These are phyloP conservation scores for Sminthurinus aureus DNA, from an alignment of 2,888 invertebrate species.

Conservation along the genomic window DNA sequence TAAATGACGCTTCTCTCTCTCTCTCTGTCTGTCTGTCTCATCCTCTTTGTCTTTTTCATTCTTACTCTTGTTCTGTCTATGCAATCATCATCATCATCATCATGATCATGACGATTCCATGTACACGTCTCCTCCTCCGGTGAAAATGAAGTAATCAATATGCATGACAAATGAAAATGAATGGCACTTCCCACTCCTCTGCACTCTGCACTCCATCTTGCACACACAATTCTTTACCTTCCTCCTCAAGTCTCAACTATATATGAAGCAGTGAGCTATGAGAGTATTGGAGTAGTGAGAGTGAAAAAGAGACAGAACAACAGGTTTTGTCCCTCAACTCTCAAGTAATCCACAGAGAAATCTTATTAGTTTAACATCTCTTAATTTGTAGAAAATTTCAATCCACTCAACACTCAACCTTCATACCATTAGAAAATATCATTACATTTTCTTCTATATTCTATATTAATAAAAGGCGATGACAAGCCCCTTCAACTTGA, in stretches of 20 bases:
- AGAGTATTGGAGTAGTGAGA: neutral
- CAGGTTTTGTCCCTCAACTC: slow-evolving; percentile 7
- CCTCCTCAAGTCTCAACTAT: neutral
- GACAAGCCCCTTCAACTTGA: too few relatives aligned
- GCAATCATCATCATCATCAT: too few relatives aligned
- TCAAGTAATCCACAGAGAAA: slow-evolving; percentile 20
- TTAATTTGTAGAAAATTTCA: slow-evolving; percentile 28
- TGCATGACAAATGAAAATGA: slow-evolving; percentile 31
- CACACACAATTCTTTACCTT: neutral
- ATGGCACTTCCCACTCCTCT: slow-evolving; percentile 23
- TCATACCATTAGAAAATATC: neutral
- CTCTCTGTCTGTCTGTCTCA: neutral
- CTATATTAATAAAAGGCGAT: too few relatives aligned
- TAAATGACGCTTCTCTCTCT: neutral
- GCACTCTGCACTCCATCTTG: slow-evolving; percentile 2
- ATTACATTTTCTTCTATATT: neutral
- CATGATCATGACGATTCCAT: too few relatives aligned
- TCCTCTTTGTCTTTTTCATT: neutral
- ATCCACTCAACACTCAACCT: slow-evolving; percentile 20
- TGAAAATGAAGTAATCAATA: slow-evolving; percentile 33
- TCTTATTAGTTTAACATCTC: slow-evolving; percentile 30
- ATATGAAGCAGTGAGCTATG: neutral
- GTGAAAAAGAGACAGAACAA: slow-evolving; percentile 20
- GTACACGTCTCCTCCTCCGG: neutral
- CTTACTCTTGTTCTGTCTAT: too few relatives aligned